These are phyloP conservation scores for Zhuqinia jingwanae DNA, from an alignment of 2,888 invertebrate genomes.

Conservation along the genomic window DNA sequence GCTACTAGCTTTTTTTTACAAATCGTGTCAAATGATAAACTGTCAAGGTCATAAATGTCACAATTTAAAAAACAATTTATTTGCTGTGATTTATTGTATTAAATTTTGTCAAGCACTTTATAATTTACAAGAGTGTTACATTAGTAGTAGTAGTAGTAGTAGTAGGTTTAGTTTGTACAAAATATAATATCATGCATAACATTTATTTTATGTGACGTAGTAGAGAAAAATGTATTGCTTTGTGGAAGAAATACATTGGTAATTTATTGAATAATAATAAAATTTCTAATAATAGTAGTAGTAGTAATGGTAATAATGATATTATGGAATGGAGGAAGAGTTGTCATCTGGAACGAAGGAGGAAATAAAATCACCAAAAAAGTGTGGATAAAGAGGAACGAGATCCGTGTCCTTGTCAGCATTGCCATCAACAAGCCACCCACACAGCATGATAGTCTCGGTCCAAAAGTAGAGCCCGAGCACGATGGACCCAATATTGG, in stretches of 20 bases:
- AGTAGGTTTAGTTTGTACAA: no score
- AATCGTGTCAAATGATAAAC: background rate
- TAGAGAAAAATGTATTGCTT: no score
- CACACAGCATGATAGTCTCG: constrained; percentile 63
- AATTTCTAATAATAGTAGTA: background rate
- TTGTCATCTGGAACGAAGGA: background rate
- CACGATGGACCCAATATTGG: constrained; percentile 74
- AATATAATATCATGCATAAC: no score
- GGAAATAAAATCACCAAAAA: constrained; percentile 74
- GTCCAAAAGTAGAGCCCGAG: constrained; percentile 76
- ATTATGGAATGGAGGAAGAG: background rate
- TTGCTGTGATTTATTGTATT: no score
- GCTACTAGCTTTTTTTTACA: no score
- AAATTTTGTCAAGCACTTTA: no score
- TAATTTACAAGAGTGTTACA: no score
- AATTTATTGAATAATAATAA: no score
- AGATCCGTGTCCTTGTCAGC: constrained; percentile 75
- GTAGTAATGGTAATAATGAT: background rate
- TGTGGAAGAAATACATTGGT: no score
- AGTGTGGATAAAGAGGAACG: constrained; percentile 77
- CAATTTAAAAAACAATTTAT: background rate
- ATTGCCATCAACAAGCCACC: constrained; percentile 69
- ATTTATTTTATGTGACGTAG: no score
- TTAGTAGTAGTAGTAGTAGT: no score
- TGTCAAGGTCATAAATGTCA: background rate